phyloP scores from a whole-genome alignment of 2,888 invertebrate genomes.

The Cepaea hortensis region DNA sequence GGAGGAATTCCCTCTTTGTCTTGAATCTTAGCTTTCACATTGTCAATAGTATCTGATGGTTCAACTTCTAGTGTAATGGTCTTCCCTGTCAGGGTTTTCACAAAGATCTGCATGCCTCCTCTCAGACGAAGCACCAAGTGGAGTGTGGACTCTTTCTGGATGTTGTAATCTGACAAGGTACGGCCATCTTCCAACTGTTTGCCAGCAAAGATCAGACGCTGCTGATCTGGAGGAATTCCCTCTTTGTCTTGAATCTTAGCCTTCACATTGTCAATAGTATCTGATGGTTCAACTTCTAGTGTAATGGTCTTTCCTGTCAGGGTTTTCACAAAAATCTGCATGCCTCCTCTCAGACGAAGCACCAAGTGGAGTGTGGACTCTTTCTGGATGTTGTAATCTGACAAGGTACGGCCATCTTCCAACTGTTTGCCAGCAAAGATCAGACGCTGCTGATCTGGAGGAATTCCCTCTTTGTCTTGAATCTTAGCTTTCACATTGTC shows the following conservation, averaged over 20 bases:
- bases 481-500: slow-evolving; percentile 49
- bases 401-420: slow-evolving; percentile 94
- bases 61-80: slow-evolving; percentile 72
- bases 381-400: slow-evolving; percentile 96
- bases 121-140: slow-evolving; percentile 81
- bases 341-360: slow-evolving; percentile 70
- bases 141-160: slow-evolving; percentile 92
- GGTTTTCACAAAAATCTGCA: slow-evolving; percentile 85
- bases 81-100: slow-evolving; percentile 61
- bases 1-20: slow-evolving; percentile 42
- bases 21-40: slow-evolving; percentile 49
- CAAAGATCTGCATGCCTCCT: slow-evolving; percentile 79
- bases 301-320: slow-evolving; percentile 72
- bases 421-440: slow-evolving; percentile 97
- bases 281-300: slow-evolving; percentile 72
- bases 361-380: slow-evolving; percentile 92
- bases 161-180: slow-evolving; percentile 38
- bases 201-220: slow-evolving; percentile 39
- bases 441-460: slow-evolving; percentile 87
- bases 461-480: slow-evolving; percentile 50
- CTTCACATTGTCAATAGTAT: slow-evolving; percentile 47
- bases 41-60: slow-evolving; percentile 46
- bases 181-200: slow-evolving; percentile 42
- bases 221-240: slow-evolving; percentile 37
- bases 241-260: slow-evolving; percentile 42